These are phyloP conservation scores for Egretta garzetta DNA, from an alignment of 2,113 vertebrate genomes.

Conservation along the genomic window DNA sequence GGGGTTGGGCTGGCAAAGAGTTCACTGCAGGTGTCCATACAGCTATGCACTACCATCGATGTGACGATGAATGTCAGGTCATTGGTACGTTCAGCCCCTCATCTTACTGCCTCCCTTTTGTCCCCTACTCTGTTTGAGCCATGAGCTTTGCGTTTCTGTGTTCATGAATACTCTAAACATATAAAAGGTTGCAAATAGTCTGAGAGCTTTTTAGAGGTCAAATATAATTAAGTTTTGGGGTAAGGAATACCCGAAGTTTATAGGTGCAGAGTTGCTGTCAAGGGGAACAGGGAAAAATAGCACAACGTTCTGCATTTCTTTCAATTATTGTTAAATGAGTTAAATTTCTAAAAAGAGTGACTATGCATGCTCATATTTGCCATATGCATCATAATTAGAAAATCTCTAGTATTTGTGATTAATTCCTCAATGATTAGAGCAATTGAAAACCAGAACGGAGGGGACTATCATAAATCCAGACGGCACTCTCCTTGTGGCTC, in stretches of 20 bases:
- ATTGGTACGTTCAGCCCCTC: not conserved
- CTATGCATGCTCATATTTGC: slow-evolving; percentile 2
- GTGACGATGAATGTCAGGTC: not conserved
- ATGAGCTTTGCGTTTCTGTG: not conserved
- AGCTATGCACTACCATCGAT: not conserved
- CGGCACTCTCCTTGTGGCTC: not conserved
- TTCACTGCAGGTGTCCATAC: not conserved
- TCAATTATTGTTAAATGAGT: slow-evolving; percentile 11
- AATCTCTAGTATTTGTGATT: slow-evolving; percentile 38
- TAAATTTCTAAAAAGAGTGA: slow-evolving; percentile 37
- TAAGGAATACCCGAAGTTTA: slow-evolving; percentile 9
- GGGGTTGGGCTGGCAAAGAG: not conserved
- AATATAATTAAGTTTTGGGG: slow-evolving; percentile 16
- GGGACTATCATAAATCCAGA: not conserved
- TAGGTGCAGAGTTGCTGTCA: not conserved
- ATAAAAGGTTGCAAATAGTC: slow-evolving; percentile 20
- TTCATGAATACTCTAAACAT: slow-evolving; percentile 8
- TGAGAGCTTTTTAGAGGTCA: not conserved
- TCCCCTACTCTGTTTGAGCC: not conserved
- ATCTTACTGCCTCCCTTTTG: not conserved
- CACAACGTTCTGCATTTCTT: not conserved
- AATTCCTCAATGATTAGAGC: slow-evolving; percentile 45
- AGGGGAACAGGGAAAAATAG: not conserved
- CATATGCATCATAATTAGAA: not conserved
- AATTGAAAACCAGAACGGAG: slow-evolving; percentile 5